Base-by-base conservation (phyloP, 2,888 invertebrate genomes). In the Megastigmus dorsalis region DNA sequence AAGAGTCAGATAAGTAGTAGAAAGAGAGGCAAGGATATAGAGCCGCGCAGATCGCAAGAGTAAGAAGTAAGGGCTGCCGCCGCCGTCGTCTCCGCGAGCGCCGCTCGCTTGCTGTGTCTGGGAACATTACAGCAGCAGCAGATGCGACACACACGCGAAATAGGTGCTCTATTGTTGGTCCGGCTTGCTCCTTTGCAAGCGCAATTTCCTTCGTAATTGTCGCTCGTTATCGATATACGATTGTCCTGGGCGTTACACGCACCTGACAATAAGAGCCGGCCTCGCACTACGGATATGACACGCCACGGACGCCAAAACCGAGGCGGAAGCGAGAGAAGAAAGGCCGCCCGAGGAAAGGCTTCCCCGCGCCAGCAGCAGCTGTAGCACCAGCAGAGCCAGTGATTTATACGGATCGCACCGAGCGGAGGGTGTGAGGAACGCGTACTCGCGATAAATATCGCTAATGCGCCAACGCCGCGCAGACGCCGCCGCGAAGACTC, bases 221-320 rank as follows among this genome's bases (percentile, higher is more conserved):
- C 80, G 79, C 82, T 84, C 82, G 84, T 84, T 84, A 84, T 84
- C 83, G 80, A 77, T 79, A n/a, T n/a, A 81, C 81, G 80, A 84
- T 83, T 83, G 83, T 84, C 77, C 77, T 66, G 62, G 57, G 65
- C 76, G 63, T 68, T 65, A 65, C 33, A 71, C 54, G 72, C 63
- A n/a, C n/a, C 77, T 75, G 76, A 80, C 80, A 77, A 77, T 75
- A 67, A 67, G 69, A 73, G 74, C 71, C 50, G 66, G 76, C 28
- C n/a, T n/a, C 45, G 6, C 7, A 45, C 23, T 7, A 18, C 68
- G 79, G 78, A 81, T 83, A 82, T 83, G 82, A 83, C 80, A 77
- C 65, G 70, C 60, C 50, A 67, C 57, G 55, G 63, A 70, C 65
- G 70, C 60, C 50, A 67, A 52, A 50, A 67, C 67, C 65, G 59